Base-by-base conservation (phyloP, 2,797 vertebrate species). In the Pseudopleuronectes americanus region DNA sequence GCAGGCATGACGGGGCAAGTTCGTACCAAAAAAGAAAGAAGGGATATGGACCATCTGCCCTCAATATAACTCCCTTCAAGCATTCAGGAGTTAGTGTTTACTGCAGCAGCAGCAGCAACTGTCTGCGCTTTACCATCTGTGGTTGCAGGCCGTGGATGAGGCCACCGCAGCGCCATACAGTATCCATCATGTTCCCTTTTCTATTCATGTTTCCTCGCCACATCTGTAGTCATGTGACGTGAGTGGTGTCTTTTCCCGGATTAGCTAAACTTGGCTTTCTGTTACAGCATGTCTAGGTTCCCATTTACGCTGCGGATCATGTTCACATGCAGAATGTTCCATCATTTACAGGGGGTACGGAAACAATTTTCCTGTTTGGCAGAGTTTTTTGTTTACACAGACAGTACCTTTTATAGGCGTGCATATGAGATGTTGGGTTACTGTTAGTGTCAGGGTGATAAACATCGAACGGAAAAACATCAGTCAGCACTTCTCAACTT, bases 151-250 rank as follows among this genome's bases (percentile, higher is more conserved):
- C 47, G 65, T 68, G 36, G 5, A 63, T 56, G 59, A 67, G 64
- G 73, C 68, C 58, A 84, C 80, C 66, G 1, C 86, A 73, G 56
- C 57, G 61, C 53, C 66, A 71, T 84, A 31, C 38, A 22, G 33
- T 45, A 79, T 65, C 71, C 24, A 47, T 60, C 64, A 59, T 79
- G 54, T 72, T 73, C 82, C 17, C 43, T 64, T 83, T 77, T 76
- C 69, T 78, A 21, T 75, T 76, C 59, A 28, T 72, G 69, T 78
- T 68, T 77, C 47, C 26, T 6, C 55, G 59, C 85, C 89, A 87
- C 84, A 88, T 89, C 80, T 84, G 71, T 53, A 74, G 71, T 68
- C 65, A 66, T 69, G 64, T 79, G 70, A 83, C n/a, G 61, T 22
- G 56, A 69, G 60, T 43, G 54, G 71, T 63, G 73, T 38, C 60